A percentile compares a stretch with the other conserved stretches of the same genome.
Conservation (phyloP, 2,888 invertebrate species). For the Diadromus collaris region DNA sequence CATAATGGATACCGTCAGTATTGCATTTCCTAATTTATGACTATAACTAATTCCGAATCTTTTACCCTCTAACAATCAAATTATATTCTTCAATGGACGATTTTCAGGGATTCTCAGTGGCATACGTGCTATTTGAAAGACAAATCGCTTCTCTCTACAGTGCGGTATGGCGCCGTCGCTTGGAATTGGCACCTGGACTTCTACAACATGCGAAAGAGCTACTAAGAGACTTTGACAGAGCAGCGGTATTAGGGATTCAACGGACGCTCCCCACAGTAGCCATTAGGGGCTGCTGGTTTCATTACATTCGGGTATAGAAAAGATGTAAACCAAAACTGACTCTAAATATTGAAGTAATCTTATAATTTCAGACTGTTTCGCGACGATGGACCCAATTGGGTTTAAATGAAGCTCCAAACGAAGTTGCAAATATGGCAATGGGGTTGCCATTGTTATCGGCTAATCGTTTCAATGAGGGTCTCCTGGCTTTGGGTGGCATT, state of each 20-base stretch:
- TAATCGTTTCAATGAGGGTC: too few species aligned
- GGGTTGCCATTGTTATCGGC: too few species aligned
- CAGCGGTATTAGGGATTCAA: constrained; percentile 34
- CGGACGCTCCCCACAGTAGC: constrained; percentile 43
- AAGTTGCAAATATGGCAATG: too few species aligned
- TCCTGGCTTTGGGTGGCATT: too few species aligned
- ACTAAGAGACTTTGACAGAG: constrained; percentile 49
- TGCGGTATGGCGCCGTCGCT: constrained; percentile 38
- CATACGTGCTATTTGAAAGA: constrained; percentile 47
- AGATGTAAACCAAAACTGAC: too few species aligned
- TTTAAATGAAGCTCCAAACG: too few species aligned
- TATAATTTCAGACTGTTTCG: too few species aligned
- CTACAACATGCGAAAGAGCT: constrained; percentile 27
- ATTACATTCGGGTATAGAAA: constrained; percentile 49
- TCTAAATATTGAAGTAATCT: too few species aligned
- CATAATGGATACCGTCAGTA: constrained; percentile 7
- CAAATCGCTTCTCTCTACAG: constrained; percentile 36
- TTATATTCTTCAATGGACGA: background rate
- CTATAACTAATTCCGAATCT: too few species aligned
- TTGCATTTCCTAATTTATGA: background rate
- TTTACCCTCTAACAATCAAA: too few species aligned
- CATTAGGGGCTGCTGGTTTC: constrained; percentile 56
- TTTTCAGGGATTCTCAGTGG: constrained; percentile 41
- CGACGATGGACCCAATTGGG: too few species aligned
- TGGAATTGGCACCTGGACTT: constrained; percentile 31